Conservation (phyloP, 2,113 vertebrate genomes). For the Dasyornis broadbenti region DNA sequence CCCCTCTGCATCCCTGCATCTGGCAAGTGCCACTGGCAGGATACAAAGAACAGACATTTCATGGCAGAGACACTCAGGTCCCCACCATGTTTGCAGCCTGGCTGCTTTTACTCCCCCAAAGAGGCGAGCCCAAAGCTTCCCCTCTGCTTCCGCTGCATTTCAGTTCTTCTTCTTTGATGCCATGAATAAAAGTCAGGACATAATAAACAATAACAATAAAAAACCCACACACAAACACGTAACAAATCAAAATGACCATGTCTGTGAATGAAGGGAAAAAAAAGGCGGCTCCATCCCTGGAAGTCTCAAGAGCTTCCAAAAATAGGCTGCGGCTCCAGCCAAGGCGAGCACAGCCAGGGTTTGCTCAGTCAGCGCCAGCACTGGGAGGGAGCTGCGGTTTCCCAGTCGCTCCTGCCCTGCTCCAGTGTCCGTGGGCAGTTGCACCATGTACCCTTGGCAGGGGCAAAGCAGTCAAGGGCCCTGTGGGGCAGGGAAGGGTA, state of each 20-base stretch:
- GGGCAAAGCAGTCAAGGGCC: background rate
- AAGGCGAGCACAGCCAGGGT: background rate
- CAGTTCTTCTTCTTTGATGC: background rate
- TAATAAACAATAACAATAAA: background rate
- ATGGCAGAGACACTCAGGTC: background rate
- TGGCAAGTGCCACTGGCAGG: background rate
- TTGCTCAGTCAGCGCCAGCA: background rate
- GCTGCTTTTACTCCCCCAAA: background rate
- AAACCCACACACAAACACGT: accelerated
- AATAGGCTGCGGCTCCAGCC: background rate
- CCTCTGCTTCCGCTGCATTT: accelerated
- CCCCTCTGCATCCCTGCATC: background rate
- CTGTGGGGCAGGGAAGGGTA: background rate
- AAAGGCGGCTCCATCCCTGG: background rate
- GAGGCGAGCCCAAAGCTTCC: background rate
- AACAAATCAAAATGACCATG: background rate
- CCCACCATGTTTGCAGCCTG: background rate
- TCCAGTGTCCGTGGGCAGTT: accelerated
- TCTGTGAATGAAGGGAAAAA: conserved; percentile 40
- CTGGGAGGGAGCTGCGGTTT: background rate
- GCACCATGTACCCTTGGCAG: background rate
- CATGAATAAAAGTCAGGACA: background rate
- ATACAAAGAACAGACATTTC: background rate
- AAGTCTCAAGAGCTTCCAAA: conserved; percentile 41
- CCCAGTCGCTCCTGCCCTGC: background rate